phyloP scores from a whole-genome alignment of 2,113 vertebrate species.

The crab-eating macaque (Macaca fascicularis) region T2T-MFA8v1.1 NC_088388.1:51610001-51610500 shows the following conservation, averaged over 20 bases:
- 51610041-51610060: too few relatives aligned
- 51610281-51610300: not conserved
- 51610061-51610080: too few relatives aligned
- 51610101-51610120: too few relatives aligned
- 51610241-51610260: slow-evolving; percentile 30
- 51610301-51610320: not conserved
- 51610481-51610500: not conserved
- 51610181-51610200: not conserved
- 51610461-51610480: not conserved
- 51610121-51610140: too few relatives aligned
- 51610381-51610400: not conserved
- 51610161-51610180: too few relatives aligned
- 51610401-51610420: not conserved
- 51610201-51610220: not conserved
- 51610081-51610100: too few relatives aligned
- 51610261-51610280: not conserved
- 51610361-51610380: not conserved
- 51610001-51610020: too few relatives aligned
- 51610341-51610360: slow-evolving; percentile 9
- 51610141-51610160: too few relatives aligned
- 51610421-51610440: not conserved
- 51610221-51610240: not conserved
- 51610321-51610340: not conserved
- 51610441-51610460: not conserved
- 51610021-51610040: too few relatives aligned